Evolutionary conservation across 2,113 vertebrate genomes (phyloP).

Genomic region (Mirza zaza): DNA sequence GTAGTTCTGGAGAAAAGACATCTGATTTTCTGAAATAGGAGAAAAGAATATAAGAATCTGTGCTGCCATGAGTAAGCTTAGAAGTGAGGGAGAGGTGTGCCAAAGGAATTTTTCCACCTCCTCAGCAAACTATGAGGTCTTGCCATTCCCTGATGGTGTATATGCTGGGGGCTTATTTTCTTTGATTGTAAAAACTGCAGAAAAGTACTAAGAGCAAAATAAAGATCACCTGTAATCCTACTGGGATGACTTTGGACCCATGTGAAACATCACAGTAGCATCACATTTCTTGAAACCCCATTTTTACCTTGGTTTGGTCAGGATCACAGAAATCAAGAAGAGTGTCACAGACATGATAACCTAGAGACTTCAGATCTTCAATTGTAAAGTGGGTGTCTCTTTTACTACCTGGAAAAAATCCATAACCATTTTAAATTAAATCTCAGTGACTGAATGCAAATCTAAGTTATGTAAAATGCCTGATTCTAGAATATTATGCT

Average conservation of each 20-base stretch:
- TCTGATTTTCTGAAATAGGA: background rate
- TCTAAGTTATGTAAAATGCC: background rate
- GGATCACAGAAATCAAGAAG: constrained; percentile 95
- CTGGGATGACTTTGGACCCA: background rate
- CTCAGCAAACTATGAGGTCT: background rate
- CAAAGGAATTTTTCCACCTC: background rate
- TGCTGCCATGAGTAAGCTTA: background rate
- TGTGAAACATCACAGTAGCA: background rate
- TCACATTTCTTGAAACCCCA: background rate
- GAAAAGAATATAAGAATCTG: background rate
- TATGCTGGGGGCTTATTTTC: background rate
- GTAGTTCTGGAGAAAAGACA: background rate
- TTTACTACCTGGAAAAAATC: constrained; percentile 83
- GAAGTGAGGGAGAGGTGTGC: background rate
- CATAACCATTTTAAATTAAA: constrained; percentile 5
- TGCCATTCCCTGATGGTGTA: background rate
- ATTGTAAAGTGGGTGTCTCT: constrained; percentile 91
- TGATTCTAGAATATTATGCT: background rate
- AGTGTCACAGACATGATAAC: constrained; percentile 92
- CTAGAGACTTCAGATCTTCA: constrained; percentile 90
- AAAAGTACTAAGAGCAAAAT: background rate
- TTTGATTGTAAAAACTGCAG: background rate
- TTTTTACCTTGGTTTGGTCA: constrained; percentile 89
- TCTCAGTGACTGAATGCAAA: background rate
- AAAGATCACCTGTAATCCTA: background rate